Base-by-base conservation (phyloP, 2,888 invertebrate species). In the Oxyscelio sp. region DNA sequence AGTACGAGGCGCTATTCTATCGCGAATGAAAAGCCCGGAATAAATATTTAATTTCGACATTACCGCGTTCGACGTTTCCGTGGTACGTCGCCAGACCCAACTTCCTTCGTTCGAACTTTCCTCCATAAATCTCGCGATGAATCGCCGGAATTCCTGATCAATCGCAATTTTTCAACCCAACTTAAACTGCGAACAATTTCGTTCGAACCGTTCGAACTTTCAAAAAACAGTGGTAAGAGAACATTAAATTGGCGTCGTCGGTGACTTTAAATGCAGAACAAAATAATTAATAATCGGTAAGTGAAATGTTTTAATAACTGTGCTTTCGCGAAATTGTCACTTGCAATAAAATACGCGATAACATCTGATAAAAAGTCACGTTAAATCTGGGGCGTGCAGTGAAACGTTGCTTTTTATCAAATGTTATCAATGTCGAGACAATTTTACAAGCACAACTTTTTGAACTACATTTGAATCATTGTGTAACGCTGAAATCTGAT, bases 41-140 rank as follows among this genome's bases (percentile, higher is more conserved):
- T 81, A 75, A 81, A 81, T 63, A 82, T 75, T 82, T 82, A 63
- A 75, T 82, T 65, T 65, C 65, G 48, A 45, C 50, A 78, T 78
- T 61, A 63, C 54, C 45, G 17, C 40, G 56, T 73, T 56, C 65
- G 63, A 63, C 38, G 31, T 59, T 50, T 58, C 38, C 58, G 59
- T 58, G 27, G 52, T 54, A 24, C 34, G 34, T 22, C 38, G 59
- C 11, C 54, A 19, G 61, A 31, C 68, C 6, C 17, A 75, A 65
- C 63, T 65, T 54, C 31, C 54, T 31, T 63, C 21, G 22, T 17
- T 45, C 6, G 21, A 63, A 52, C 61, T 73, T 43, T 54, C 22
- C 11, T 59, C 22, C 58, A 56, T 75, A 48, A 75, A 75, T 66
- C 65, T n/a, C n/a, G n/a, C n/a, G n/a, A n/a, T n/a, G n/a, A n/a